Evolutionary conservation across 2,888 invertebrate genomes (phyloP).

Genomic region (Ichneumon xanthorius): DNA sequence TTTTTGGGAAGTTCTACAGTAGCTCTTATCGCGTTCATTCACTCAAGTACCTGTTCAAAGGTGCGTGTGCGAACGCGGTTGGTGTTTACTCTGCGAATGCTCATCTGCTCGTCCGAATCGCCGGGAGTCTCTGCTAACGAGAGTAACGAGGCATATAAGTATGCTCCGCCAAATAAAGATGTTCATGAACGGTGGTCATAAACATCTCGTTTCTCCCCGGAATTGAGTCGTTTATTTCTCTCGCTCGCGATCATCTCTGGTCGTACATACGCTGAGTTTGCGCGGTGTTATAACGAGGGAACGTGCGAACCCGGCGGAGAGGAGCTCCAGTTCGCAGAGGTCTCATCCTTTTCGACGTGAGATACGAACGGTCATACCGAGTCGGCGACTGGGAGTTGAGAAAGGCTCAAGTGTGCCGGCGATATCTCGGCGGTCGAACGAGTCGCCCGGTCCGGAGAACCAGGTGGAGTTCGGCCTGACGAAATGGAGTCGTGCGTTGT

Average conservation of each 20-base stretch:
- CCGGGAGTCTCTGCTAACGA: constrained; percentile 49
- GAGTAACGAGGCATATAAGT: constrained; percentile 59
- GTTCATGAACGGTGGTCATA: constrained; percentile 69
- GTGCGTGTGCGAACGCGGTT: background rate
- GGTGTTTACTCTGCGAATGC: constrained; percentile 9
- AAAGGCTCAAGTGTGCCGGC: constrained; percentile 4
- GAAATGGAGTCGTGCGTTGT: constrained; percentile 48
- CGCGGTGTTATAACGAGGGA: constrained; percentile 52
- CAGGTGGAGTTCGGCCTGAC: constrained; percentile 45
- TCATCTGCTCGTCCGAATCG: constrained; percentile 18
- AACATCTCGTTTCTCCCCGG: constrained; percentile 66
- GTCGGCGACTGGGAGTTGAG: background rate
- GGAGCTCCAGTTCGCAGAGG: constrained; percentile 40
- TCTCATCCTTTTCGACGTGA: constrained; percentile 47
- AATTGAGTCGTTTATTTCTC: constrained; percentile 68
- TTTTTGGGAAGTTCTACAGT: background rate
- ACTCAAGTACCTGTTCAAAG: background rate
- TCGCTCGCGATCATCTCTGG: constrained; percentile 24
- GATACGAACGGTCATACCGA: constrained; percentile 15
- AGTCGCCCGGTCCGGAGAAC: constrained; percentile 25
- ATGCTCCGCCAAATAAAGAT: constrained; percentile 72
- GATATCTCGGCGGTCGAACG: constrained; percentile 44
- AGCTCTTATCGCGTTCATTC: background rate
- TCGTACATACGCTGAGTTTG: constrained; percentile 35
- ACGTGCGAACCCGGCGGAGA: constrained; percentile 48